Percentiles rank a stretch among this genome's conserved stretches.
These are phyloP conservation scores for Euura saliciscinereae DNA, from an alignment of 1,140 invertebrate species.

Conservation along the genomic window DNA sequence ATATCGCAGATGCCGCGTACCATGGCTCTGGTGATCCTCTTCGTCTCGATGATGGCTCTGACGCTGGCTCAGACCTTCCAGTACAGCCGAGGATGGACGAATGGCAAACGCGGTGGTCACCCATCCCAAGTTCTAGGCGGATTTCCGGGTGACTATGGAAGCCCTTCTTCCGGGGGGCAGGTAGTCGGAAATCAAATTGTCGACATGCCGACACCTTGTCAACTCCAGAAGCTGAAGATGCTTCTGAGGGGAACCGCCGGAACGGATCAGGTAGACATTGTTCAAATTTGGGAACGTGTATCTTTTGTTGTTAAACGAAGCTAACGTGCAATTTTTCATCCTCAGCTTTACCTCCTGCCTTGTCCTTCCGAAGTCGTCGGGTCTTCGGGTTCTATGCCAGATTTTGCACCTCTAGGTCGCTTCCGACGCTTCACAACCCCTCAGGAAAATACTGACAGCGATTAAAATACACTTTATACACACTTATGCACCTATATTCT, in stretches of 20 bases:
- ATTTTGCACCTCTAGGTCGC: not conserved
- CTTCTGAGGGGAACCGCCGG: slow-evolving; percentile 58
- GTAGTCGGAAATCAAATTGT: slow-evolving; percentile 12
- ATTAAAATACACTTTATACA: not conserved
- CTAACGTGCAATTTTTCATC: not conserved
- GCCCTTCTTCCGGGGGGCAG: slow-evolving; percentile 22
- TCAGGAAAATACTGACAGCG: not conserved
- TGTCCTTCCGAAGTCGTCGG: slow-evolving; percentile 19
- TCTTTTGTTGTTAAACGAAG: too few species aligned
- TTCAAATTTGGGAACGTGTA: slow-evolving; percentile 21
- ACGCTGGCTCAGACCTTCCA: slow-evolving; percentile 70
- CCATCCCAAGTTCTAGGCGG: slow-evolving; percentile 24
- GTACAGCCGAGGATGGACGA: slow-evolving; percentile 78
- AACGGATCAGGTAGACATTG: slow-evolving; percentile 53
- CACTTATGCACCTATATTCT: not conserved
- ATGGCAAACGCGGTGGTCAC: slow-evolving; percentile 65
- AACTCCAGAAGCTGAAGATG: slow-evolving; percentile 59
- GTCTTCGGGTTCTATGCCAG: slow-evolving; percentile 1
- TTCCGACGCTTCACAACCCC: not conserved
- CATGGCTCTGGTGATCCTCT: slow-evolving; percentile 18
- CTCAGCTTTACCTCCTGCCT: slow-evolving; percentile 16
- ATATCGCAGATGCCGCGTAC: slow-evolving; percentile 30
- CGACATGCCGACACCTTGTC: slow-evolving; percentile 47
- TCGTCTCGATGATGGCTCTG: slow-evolving; percentile 33
- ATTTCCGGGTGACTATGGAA: slow-evolving; percentile 40